phyloP scores from a whole-genome alignment of 2,113 vertebrate species.

The Morone saxatilis region DNA sequence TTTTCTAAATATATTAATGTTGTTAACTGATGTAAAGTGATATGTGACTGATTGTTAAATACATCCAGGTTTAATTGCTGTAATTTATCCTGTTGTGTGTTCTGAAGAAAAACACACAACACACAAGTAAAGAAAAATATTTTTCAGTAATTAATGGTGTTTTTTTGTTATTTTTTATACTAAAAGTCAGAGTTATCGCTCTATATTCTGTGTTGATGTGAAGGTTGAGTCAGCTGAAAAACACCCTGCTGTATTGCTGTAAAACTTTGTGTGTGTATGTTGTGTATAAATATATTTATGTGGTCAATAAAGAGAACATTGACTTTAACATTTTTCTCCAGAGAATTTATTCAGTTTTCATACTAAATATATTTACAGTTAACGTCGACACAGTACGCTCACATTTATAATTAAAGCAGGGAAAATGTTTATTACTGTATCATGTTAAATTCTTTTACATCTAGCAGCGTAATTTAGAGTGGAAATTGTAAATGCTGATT shows the following conservation, averaged over 20 bases:
- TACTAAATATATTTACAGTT: background rate
- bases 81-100: background rate
- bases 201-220: background rate
- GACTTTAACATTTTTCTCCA: background rate
- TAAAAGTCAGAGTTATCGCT: background rate
- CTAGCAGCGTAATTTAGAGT: background rate
- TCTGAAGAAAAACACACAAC: background rate
- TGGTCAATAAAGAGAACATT: conserved; percentile 44
- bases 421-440: background rate
- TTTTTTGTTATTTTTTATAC: background rate
- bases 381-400: background rate
- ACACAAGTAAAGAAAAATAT: no score
- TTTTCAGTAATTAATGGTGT: background rate
- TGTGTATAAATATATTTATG: background rate
- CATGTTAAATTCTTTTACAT: background rate
- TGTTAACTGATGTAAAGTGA: background rate
- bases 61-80: background rate
- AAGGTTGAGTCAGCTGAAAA: background rate
- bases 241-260: background rate
- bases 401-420: background rate
- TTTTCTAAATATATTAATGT: background rate
- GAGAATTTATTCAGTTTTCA: conserved; percentile 7
- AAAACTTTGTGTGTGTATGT: conserved; percentile 1
- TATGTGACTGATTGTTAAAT: background rate
- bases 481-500: background rate